Percentiles rank a stretch among this genome's conserved stretches.
Conservation (phyloP, 2,113 vertebrate species). For the Dermatemys mawii region DNA sequence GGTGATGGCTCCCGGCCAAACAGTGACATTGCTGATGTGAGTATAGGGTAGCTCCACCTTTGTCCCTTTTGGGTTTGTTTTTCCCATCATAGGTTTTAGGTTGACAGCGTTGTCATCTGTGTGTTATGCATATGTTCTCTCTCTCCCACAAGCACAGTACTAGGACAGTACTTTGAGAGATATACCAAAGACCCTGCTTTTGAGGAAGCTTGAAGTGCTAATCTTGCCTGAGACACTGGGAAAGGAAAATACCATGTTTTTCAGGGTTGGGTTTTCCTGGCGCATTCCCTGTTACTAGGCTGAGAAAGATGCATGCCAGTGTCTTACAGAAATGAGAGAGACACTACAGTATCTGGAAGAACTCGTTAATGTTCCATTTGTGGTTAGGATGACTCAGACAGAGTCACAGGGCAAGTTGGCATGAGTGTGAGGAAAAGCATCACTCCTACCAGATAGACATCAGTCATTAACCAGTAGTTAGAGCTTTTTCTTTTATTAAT, state of each 20-base stretch:
- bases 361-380: slow-evolving; percentile 67
- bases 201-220: background rate
- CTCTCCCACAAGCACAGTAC: accelerated
- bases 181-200: background rate
- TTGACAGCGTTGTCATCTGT: background rate
- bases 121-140: accelerated
- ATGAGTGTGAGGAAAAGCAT: slow-evolving; percentile 44
- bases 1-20: slow-evolving; percentile 75
- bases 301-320: slow-evolving; percentile 44
- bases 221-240: background rate
- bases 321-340: slow-evolving; percentile 45
- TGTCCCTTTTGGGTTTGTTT: background rate
- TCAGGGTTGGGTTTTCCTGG: slow-evolving; percentile 61
- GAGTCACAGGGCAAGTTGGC: slow-evolving; percentile 63
- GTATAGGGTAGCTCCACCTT: slow-evolving; percentile 2
- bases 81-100: background rate
- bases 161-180: background rate
- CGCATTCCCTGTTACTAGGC: slow-evolving; percentile 38
- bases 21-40: slow-evolving; percentile 81
- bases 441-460: slow-evolving; percentile 29
- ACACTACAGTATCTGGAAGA: slow-evolving; percentile 60
- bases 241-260: slow-evolving; percentile 24
- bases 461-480: slow-evolving; percentile 40
- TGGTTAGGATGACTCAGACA: slow-evolving; percentile 66
- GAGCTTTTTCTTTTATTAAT: slow-evolving; percentile 14